Evolutionary conservation across 2,888 invertebrate genomes (phyloP), one percentile per base, ranked within the genome.

Genomic region (Synergus itoensis): DNA sequence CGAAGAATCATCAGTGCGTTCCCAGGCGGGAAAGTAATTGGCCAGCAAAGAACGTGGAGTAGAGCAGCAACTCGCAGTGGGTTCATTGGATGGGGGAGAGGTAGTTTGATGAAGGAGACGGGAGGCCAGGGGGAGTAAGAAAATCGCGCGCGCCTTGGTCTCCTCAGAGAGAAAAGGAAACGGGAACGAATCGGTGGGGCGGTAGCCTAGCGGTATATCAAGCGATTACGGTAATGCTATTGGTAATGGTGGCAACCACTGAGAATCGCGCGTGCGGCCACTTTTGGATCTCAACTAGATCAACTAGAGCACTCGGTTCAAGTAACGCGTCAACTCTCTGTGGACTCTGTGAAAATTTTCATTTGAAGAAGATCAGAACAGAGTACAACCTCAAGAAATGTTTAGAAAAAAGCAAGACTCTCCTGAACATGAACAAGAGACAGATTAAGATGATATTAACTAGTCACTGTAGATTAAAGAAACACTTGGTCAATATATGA

Each of bases 191-290:
- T 87, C 86, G 86, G 82, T 83, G 85, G 87, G 88, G 84, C 88
- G 86, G 88, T 88, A 88, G 87, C 87, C 85, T 87, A 89, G 89
- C 89, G 89, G 88, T 89, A 88, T 88, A 88, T 84, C 83, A 79
- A 76, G 83, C 83, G 86, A 89, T 86, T 87, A 87, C 86, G 84
- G 85, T 85, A 86, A 88, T 85, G 84, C 84, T 85, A 88, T 88
- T 84, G 85, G 82, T 80, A 80, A 82, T 80, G 83, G 81, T 80
- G 57, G 62, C 69, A 28, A 40, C 43, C 53, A 48, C 75, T 36
- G 77, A 77, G 79, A 78, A 78, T 81, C 77, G 73, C 77, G 80
- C 64, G 80, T 79, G 75, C 81, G 77, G 80, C 78, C 80, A 82
- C 79, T 80, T 81, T 80, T 80, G 77, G 62, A 43, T 69, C 21